Evolutionary conservation across 2,797 vertebrate genomes (phyloP).

Genomic region (Platyrinchus mystaceus): DNA sequence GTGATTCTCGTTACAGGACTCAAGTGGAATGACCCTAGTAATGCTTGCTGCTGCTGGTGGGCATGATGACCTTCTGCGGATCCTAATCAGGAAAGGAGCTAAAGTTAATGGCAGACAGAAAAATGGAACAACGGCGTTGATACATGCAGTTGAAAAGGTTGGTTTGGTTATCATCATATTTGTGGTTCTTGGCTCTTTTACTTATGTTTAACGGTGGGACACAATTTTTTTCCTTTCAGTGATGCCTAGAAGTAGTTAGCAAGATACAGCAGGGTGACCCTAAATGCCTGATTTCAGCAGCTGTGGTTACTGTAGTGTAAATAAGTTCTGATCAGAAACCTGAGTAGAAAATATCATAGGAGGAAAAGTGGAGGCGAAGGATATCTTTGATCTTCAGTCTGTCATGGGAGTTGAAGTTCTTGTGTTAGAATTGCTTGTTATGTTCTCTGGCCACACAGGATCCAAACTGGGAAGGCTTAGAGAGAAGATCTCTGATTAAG

Average conservation of each 20-base stretch:
- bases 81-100: constrained; percentile 93
- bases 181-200: background rate
- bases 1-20: constrained; percentile 79
- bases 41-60: constrained; percentile 96
- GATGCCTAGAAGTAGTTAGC: background rate
- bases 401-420: background rate
- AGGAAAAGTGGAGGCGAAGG: background rate
- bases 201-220: background rate
- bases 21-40: constrained; percentile 93
- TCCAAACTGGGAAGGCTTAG: background rate
- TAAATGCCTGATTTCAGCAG: background rate
- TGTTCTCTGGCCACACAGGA: background rate
- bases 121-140: constrained; percentile 94
- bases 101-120: constrained; percentile 91
- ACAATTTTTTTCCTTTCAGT: background rate
- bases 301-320: background rate
- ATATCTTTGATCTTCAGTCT: background rate
- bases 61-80: constrained; percentile 91
- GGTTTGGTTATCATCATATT: background rate
- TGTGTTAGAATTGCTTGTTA: background rate
- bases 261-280: background rate
- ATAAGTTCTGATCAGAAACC: background rate
- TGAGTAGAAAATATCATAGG: background rate
- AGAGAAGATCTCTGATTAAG: background rate
- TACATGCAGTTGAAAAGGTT: constrained; percentile 97